phyloP scores from a whole-genome alignment of 2,888 invertebrate species.

The Cenopis cana region DNA sequence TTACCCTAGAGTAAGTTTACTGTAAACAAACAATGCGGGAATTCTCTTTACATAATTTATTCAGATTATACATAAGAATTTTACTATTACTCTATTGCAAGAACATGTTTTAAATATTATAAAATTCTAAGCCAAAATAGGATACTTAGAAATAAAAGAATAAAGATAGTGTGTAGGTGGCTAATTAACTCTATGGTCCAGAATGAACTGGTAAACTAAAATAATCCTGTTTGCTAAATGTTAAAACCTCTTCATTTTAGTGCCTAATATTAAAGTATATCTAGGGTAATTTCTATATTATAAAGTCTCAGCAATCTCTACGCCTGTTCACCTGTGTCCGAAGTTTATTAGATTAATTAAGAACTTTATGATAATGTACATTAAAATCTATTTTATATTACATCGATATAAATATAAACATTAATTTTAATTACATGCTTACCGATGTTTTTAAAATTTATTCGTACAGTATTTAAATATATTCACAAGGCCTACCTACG shows the following conservation, averaged over 20 bases:
- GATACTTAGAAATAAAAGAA: constrained; percentile 63
- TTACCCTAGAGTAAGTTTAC: constrained; percentile 47
- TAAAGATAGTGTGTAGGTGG: constrained; percentile 57
- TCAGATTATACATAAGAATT: constrained; percentile 74
- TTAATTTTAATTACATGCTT: constrained; percentile 76
- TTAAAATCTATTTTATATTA: constrained; percentile 75
- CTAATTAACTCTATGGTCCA: constrained; percentile 63
- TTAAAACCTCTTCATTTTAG: constrained; percentile 71
- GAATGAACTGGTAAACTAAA: constrained; percentile 60
- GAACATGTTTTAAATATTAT: constrained; percentile 51
- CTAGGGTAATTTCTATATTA: constrained; percentile 59
- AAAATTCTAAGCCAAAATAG: constrained; percentile 67
- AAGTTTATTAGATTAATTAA: constrained; percentile 65
- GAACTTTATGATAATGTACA: constrained; percentile 68
- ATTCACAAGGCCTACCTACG: constrained; percentile 72
- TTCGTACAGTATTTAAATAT: constrained; percentile 69
- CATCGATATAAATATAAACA: constrained; percentile 69
- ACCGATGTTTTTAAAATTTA: constrained; percentile 66
- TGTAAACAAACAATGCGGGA: constrained; percentile 70
- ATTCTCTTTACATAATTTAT: constrained; percentile 75
- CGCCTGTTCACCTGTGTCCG: constrained; percentile 59
- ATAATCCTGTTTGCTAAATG: constrained; percentile 62
- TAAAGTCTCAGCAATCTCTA: constrained; percentile 57
- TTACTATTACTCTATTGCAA: constrained; percentile 57
- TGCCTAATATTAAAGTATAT: constrained; percentile 62